Evolutionary conservation across 2,888 invertebrate genomes (phyloP), one percentile per base, ranked within the genome.

Genomic region (Papilio elwesi): DNA sequence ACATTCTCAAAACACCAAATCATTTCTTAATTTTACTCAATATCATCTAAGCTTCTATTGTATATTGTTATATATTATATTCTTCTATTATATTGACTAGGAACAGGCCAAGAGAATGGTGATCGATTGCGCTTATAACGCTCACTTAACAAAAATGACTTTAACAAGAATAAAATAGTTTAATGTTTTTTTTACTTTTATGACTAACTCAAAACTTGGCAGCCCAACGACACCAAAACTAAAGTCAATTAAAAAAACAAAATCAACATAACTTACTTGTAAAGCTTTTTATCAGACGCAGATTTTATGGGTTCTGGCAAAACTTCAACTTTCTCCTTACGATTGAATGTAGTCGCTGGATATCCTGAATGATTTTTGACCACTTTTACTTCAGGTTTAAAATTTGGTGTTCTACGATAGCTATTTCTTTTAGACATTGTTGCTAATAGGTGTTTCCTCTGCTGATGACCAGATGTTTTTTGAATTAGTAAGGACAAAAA

Each of bases 221-320:
- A 8, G n/a, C 38, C 2, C 15, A 10, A 3, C 13, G 13, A 13
- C 16, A 15, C 15, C 43, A 9, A 16, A 48, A 16, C 16, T 6
- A 16, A 70, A 74, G 72, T 36, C 64, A 51, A 55, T 7, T 47
- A 72, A 74, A 66, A 36, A 73, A 13, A 73, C 13, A 10, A 64
- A 12, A 49, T 26, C 26, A 26, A 13, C 26, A 51, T 71, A 71
- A 82, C 89, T 86, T 81, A 97, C 97, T 95, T 96, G 85, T 97
- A 97, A 72, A 95, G 90, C 84, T 97, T 97, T 84, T 96, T 96
- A 88, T 97, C 97, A 78, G 95, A 96, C 71, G 94, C 94, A 67
- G 97, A 97, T 89, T 97, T 97, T 51, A 95, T 94, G 11, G 97
- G 97, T 76, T 92, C 88, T 63, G 91, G 80, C 75, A 95, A 86